Conservation (phyloP, 2,113 vertebrate genomes). For the Axis porcinus region DNA sequence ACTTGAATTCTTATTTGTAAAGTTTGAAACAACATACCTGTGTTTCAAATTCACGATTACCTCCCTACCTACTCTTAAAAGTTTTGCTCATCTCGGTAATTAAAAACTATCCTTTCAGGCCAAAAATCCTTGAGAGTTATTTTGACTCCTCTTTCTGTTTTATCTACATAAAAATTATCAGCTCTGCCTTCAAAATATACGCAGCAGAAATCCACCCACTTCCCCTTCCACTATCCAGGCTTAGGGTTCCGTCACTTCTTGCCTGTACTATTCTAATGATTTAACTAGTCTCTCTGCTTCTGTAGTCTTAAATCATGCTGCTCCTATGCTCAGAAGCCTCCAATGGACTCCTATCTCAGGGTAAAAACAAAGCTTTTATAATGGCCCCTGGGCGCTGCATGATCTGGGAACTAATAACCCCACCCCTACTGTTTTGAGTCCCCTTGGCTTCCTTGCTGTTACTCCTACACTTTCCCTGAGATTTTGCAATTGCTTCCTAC, state of each 20-base stretch:
- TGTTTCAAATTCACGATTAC: background rate
- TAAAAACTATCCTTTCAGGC: background rate
- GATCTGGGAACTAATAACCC: background rate
- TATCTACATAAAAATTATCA: background rate
- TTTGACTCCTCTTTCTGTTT: background rate
- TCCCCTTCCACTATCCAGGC: background rate
- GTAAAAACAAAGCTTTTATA: background rate
- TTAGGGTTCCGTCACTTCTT: background rate
- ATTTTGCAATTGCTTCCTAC: background rate
- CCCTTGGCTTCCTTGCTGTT: background rate
- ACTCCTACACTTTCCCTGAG: background rate
- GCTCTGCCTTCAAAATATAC: slow-evolving; percentile 1
- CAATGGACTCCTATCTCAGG: background rate
- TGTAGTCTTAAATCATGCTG: background rate
- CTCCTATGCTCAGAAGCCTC: background rate
- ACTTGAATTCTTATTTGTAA: background rate
- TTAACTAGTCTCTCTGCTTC: background rate
- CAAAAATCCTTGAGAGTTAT: background rate
- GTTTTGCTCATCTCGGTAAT: background rate
- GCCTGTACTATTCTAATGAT: background rate
- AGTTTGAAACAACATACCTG: background rate
- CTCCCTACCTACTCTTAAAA: background rate
- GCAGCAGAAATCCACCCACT: background rate
- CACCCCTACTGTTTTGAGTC: background rate
- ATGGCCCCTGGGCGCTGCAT: background rate